Percentiles rank a stretch among this genome's conserved stretches.
These are phyloP conservation scores for Pardosa pseudoannulata DNA, from an alignment of 2,888 invertebrate species.

Conservation along the genomic window DNA sequence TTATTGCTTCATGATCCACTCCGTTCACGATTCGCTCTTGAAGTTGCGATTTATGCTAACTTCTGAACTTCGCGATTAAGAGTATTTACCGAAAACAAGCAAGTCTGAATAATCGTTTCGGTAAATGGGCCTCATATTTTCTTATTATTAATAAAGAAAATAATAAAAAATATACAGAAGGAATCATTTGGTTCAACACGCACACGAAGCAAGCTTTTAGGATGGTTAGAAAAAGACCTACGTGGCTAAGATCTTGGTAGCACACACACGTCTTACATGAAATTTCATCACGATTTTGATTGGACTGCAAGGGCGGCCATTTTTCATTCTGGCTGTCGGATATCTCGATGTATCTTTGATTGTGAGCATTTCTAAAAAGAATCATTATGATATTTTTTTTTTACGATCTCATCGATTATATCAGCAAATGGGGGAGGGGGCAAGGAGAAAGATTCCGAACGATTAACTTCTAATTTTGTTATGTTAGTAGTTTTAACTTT, in stretches of 20 bases:
- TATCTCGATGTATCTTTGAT: not conserved
- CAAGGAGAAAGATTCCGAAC: too few relatives aligned
- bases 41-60: slow-evolving; percentile 20
- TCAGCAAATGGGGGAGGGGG: slow-evolving; percentile 4
- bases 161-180: slow-evolving; percentile 22
- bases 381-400: not conserved
- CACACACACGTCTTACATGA: slow-evolving; percentile 53
- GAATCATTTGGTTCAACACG: slow-evolving; percentile 23
- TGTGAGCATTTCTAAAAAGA: not conserved
- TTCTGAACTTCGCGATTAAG: slow-evolving; percentile 41
- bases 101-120: slow-evolving; percentile 37
- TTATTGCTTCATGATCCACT: not conserved
- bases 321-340: slow-evolving; percentile 51
- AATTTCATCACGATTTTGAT: slow-evolving; percentile 63
- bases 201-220: slow-evolving; percentile 29
- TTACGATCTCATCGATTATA: not conserved
- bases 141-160: slow-evolving; percentile 34
- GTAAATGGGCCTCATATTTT: slow-evolving; percentile 54
- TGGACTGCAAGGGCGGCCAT: slow-evolving; percentile 49
- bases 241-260: slow-evolving; percentile 60
- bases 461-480: too few relatives aligned
- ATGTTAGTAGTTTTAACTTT: too few relatives aligned
- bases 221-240: slow-evolving; percentile 43
- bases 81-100: slow-evolving; percentile 45
- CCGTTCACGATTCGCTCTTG: not conserved